Conservation (phyloP, 1,140 invertebrate species). For the Trachymyrmex cornetzi region DNA sequence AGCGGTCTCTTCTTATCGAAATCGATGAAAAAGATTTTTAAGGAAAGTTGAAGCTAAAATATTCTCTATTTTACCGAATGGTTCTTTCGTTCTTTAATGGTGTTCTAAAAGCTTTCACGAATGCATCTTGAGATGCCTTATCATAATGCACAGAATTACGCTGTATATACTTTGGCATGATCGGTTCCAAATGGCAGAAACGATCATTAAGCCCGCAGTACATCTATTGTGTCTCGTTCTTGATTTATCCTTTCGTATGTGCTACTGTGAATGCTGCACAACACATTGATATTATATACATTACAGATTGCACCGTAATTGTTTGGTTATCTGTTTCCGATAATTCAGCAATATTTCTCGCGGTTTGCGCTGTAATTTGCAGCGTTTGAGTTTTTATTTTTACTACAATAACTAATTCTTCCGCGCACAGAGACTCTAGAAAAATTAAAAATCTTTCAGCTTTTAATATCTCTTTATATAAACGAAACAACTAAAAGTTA, state of each 20-base stretch:
- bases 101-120: neutral
- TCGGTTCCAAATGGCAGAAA: neutral
- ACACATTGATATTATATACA: conserved; percentile 4
- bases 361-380: neutral
- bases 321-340: conserved; percentile 32
- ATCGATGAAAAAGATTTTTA: neutral
- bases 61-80: neutral
- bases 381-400: neutral
- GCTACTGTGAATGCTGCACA: neutral
- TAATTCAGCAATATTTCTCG: conserved; percentile 15
- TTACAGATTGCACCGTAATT: conserved; percentile 36
- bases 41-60: neutral
- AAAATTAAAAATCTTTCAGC: neutral
- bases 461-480: neutral
- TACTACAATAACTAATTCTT: conserved; percentile 10
- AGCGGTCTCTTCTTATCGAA: neutral
- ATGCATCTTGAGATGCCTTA: neutral
- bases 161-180: neutral
- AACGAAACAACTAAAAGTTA: neutral
- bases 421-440: neutral
- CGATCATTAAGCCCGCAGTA: conserved; percentile 5
- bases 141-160: conserved; percentile 34
- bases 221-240: neutral
- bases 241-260: neutral
- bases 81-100: neutral